Evolutionary conservation across 2,888 invertebrate genomes (phyloP), one percentile per base, ranked within the genome.

Genomic region (Linyphia triangularis): DNA sequence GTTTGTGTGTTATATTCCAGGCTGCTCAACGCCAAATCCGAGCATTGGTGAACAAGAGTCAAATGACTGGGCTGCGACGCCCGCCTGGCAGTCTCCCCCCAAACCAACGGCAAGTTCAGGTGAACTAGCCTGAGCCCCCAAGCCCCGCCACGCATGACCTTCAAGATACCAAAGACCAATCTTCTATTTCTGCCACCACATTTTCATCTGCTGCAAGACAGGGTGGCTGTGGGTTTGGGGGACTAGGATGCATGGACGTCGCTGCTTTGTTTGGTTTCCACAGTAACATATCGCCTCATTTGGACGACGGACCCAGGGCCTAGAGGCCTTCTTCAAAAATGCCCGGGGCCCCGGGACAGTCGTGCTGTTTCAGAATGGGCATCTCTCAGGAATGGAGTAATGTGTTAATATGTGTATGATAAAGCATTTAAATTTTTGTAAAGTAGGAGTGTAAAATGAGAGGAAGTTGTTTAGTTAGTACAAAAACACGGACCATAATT

Each of bases 21-120:
- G 97, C 97, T 91, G 97, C 97, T 91, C 97, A 98, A 94, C 95
- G 97, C 91, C 96, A 97, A 93, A 97, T 98, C 93, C 95, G 97
- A 91, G 96, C 97, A 90, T 97, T 97, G 96, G 91, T 92, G 69
- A 88, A 90, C 72, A 91, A 90, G 88, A 91, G 88, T 89, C 90
- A 90, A 59, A 79, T 95, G 72, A 65, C 75, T 33, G 73, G 73
- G 24, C 72, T 81, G 19, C 77, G 89, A 28, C 78, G 89, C n/a
- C 78, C 75, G 16, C 82, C 84, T 40, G 86, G 86, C 26, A 83
- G 82, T 5, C 59, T 86, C 51, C 89, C 79, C 51, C 81, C 85
- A n/a, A 85, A 82, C 37, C 85, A 86, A 77, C 86, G 86, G 26
- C 89, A 82, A 84, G 78, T 82, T 63, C 89, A 78, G 43, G 78